Percentiles rank a stretch among this genome's conserved stretches.
Conservation (phyloP, 2,797 vertebrate genomes). For the Steatocranus sp. region DNA sequence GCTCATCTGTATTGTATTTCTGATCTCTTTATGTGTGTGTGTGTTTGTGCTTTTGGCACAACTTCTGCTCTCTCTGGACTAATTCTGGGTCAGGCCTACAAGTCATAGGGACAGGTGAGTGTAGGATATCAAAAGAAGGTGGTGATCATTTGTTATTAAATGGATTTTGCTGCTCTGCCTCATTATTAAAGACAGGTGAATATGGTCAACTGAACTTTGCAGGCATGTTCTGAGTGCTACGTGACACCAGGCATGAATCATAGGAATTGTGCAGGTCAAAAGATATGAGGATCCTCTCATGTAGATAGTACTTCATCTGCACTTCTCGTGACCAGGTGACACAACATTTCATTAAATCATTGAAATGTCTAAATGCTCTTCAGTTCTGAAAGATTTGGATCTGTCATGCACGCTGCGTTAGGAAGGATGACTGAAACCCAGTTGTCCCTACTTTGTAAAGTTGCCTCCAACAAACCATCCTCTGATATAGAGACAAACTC, state of each 20-base stretch:
- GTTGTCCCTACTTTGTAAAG: slow-evolving; percentile 1
- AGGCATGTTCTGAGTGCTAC: neutral
- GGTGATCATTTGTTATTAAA: neutral
- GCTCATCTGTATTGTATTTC: neutral
- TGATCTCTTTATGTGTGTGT: neutral
- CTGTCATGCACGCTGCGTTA: neutral
- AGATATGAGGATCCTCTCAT: neutral
- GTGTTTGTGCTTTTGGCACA: neutral
- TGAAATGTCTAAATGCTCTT: neutral
- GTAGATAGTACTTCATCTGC: neutral
- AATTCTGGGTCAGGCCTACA: neutral
- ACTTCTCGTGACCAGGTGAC: neutral
- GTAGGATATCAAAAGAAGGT: neutral
- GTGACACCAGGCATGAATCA: neutral
- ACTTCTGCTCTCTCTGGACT: neutral
- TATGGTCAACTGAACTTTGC: neutral
- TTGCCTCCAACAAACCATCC: neutral
- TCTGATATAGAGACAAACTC: slow-evolving; percentile 17
- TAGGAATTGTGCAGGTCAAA: neutral
- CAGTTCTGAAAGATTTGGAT: slow-evolving; percentile 10
- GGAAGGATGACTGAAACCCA: neutral
- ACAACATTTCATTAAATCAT: neutral
- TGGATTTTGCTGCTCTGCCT: neutral
- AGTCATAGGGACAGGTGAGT: neutral
- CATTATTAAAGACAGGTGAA: neutral